phyloP scores from a whole-genome alignment of 2,888 invertebrate species.

The Clostera curtula region DNA sequence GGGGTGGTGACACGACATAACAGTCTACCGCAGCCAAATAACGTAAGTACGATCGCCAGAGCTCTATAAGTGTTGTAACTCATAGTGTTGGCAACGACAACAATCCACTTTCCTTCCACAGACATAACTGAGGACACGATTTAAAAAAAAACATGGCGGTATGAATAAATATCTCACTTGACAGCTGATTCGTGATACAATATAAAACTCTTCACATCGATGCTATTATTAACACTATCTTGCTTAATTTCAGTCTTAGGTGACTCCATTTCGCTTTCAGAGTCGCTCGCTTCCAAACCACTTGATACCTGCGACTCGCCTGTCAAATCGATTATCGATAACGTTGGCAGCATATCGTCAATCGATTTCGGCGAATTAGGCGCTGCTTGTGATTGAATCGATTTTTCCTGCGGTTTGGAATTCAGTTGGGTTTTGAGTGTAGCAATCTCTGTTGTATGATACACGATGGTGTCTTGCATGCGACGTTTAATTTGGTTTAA shows the following conservation, averaged over 20 bases:
- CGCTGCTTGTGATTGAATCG: conserved; percentile 12
- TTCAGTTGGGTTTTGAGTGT: conserved; percentile 20
- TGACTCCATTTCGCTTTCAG: conserved; percentile 18
- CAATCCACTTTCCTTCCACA: too few species aligned
- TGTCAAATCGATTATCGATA: conserved; percentile 42
- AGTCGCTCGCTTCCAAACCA: conserved; percentile 26
- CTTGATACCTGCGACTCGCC: conserved; percentile 29
- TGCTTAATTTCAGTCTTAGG: conserved; percentile 8
- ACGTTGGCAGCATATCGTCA: conserved; percentile 29
- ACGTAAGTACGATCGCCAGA: too few species aligned
- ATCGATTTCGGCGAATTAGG: conserved; percentile 18
- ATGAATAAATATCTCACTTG: too few species aligned
- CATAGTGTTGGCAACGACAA: too few species aligned
- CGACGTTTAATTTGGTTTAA: conserved; percentile 45
- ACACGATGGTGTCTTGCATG: conserved; percentile 40
- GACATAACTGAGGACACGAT: too few species aligned
- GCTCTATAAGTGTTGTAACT: too few species aligned
- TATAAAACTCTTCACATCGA: conserved; percentile 9
- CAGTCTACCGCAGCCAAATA: too few species aligned
- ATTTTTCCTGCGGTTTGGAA: conserved; percentile 8
- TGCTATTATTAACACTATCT: conserved; percentile 12
- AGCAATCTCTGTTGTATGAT: conserved; percentile 41
- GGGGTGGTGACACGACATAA: too few species aligned
- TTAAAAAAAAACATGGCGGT: too few species aligned
- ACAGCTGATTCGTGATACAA: too few species aligned